These are phyloP conservation scores for Philhelius pedissequus DNA, from an alignment of 2,888 invertebrate species.

Conservation along the genomic window DNA sequence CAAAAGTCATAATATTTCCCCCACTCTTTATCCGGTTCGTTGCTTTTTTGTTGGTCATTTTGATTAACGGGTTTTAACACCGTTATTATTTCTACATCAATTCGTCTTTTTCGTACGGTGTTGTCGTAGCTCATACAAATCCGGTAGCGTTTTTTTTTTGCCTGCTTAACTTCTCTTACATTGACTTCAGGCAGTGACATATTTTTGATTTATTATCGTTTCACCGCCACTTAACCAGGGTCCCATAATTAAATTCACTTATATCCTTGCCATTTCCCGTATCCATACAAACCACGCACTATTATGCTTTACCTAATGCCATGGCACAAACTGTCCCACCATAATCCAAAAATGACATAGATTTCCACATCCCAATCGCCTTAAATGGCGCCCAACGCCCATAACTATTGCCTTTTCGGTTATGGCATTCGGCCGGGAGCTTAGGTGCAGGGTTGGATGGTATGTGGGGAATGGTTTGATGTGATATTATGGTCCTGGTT, in stretches of 20 bases:
- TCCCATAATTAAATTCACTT: conserved; percentile 64
- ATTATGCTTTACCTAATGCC: conserved; percentile 33
- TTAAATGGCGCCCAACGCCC: conserved; percentile 49
- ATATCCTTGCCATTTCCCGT: conserved; percentile 25
- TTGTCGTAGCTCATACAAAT: neutral
- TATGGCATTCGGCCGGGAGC: neutral
- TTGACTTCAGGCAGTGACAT: conserved; percentile 65
- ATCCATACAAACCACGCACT: conserved; percentile 43
- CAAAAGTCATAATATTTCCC: neutral
- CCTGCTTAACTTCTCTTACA: conserved; percentile 46
- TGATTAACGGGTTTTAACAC: conserved; percentile 58
- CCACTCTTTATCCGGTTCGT: neutral
- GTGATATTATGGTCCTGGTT: neutral
- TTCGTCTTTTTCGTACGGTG: conserved; percentile 5
- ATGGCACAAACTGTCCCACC: conserved; percentile 48
- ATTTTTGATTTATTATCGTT: conserved; percentile 62
- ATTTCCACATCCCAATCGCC: conserved; percentile 53
- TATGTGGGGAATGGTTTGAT: neutral
- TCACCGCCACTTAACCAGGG: conserved; percentile 53
- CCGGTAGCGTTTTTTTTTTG: neutral
- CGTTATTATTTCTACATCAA: conserved; percentile 41
- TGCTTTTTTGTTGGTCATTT: conserved; percentile 24
- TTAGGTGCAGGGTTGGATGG: neutral
- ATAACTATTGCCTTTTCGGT: conserved; percentile 5
- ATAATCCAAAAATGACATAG: conserved; percentile 61